Percentiles rank a stretch among this genome's conserved stretches.
Conservation (phyloP, 1,140 invertebrate species). For the Drosophila melanica region DNA sequence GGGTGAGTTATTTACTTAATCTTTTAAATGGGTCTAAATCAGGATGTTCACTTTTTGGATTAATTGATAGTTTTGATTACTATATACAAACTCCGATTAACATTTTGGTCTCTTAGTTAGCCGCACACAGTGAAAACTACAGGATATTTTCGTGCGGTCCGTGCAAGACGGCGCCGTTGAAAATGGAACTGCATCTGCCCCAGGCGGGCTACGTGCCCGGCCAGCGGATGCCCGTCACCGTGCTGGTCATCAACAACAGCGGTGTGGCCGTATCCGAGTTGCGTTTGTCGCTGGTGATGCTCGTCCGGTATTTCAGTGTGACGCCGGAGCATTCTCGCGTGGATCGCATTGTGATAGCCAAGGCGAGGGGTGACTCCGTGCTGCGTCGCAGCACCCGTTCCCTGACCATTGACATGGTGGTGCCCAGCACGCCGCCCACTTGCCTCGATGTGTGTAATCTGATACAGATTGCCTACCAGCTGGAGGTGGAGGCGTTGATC, state of each 20-base stretch:
- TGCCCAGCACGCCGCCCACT: conserved; percentile 89
- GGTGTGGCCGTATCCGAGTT: conserved; percentile 85
- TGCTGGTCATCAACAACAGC: conserved; percentile 83
- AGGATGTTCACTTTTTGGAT: too few species aligned
- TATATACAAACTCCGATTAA: too few species aligned
- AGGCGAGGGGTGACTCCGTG: conserved; percentile 84
- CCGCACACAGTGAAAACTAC: conserved; percentile 68
- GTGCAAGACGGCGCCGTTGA: conserved; percentile 74
- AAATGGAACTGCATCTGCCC: conserved; percentile 71
- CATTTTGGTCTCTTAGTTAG: conserved; percentile 40
- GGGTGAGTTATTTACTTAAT: conserved; percentile 44
- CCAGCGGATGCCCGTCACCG: conserved; percentile 69
- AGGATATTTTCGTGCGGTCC: conserved; percentile 78
- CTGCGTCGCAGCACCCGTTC: conserved; percentile 82
- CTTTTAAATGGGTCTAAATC: background rate
- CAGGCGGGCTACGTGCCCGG: conserved; percentile 79
- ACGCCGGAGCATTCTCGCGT: conserved; percentile 86
- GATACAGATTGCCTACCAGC: conserved; percentile 87
- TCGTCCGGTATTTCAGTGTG: conserved; percentile 82
- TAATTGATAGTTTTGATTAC: too few species aligned
- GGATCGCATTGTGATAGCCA: conserved; percentile 85
- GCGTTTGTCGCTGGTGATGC: conserved; percentile 84
- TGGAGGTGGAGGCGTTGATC: conserved; percentile 85
- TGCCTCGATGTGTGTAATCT: conserved; percentile 87
- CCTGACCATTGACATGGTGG: conserved; percentile 83